Evolutionary conservation across 2,113 vertebrate species (phyloP), one percentile per base, ranked within the genome.

Genomic region (Rana temporaria): DNA sequence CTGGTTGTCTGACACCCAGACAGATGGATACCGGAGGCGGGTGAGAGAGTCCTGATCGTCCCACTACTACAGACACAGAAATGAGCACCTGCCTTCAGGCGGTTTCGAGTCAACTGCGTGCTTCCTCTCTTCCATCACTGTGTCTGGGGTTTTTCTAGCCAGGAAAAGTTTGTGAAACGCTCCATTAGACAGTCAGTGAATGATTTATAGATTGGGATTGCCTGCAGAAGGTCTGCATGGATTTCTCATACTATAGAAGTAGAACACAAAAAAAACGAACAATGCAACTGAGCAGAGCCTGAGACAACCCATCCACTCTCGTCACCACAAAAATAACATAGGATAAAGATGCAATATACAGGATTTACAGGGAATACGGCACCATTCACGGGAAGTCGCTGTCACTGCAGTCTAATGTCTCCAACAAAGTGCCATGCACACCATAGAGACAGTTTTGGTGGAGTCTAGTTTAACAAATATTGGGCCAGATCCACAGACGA

Each of bases 181-280:
- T 56, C 70, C 26, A 53, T 73, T 53, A 73, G 52, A 73, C 30
- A 73, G 24, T 57, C 52, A 32, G 6, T 73, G 70, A 32, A 73
- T 73, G 70, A 73, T 73, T 73, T 73, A 73, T 57, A 53, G 15
- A 24, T 4, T 19, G 70, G 70, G 70, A 73, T 56, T 56, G 16
- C 69, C 53, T 17, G 18, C 11, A 55, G 52, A 72, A 30, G 52
- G 16, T 73, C 70, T 12, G 68, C 42, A 14, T 48, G 42, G 12
- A 48, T 9, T 12, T 48, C 42, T 48, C 42, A 48, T 12, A 48
- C 42, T 48, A 48, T 48, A 48, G 0, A 48, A 48, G 42, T 48
- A 48, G 6, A 8, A 1, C 38, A 7, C 11, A 48, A 2, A 38
- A 0, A 48, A 48, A 48, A 1, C 9, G 1, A 1, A 48, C 14